A percentile compares a stretch with the other conserved stretches of the same genome.
These are phyloP conservation scores for Microtus ochrogaster DNA, from an alignment of 2,113 vertebrate genomes.

Conservation along the genomic window DNA sequence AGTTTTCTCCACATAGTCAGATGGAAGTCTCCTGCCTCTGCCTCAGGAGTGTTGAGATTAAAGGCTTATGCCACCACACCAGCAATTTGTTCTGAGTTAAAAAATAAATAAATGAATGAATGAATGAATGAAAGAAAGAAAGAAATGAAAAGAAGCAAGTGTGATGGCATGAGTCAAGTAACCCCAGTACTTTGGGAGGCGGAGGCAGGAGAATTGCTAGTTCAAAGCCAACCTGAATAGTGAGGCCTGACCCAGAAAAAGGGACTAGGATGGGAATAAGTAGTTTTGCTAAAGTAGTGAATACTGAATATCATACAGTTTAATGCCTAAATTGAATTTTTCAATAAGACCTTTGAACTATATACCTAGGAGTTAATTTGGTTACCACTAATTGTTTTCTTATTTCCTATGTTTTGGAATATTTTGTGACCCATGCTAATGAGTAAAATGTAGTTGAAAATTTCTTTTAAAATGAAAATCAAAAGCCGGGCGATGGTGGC, in stretches of 20 bases:
- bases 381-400: not conserved
- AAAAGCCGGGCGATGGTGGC: no score
- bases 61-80: not conserved
- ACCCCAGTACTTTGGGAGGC: not conserved
- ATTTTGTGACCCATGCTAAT: not conserved
- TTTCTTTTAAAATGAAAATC: not conserved
- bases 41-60: no score
- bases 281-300: not conserved
- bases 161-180: not conserved
- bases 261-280: not conserved
- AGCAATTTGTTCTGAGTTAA: not conserved
- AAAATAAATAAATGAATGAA: not conserved
- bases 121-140: not conserved
- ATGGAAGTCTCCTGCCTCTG: not conserved
- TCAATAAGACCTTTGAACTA: not conserved
- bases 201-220: not conserved
- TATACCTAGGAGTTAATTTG: not conserved
- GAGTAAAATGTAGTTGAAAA: not conserved
- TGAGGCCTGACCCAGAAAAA: not conserved
- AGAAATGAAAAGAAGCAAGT: not conserved
- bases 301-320: not conserved
- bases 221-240: not conserved
- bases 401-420: not conserved
- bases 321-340: conserved; percentile 2
- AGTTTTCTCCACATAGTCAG: not conserved